Conservation (phyloP, 2,113 vertebrate species). For the Gavia stellata region DNA sequence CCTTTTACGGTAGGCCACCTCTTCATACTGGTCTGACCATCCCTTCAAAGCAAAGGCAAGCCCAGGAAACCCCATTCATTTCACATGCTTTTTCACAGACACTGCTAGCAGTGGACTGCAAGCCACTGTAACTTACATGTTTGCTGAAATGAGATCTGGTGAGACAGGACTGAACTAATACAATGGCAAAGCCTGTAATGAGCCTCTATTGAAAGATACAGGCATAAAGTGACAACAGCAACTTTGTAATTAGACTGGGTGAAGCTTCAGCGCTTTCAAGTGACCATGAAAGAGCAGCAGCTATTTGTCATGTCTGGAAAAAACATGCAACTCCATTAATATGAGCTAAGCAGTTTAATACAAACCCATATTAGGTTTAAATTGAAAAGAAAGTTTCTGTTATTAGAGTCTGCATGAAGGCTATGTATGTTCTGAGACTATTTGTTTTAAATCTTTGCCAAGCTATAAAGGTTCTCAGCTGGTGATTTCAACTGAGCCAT, state of each 20-base stretch:
- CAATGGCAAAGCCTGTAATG: neutral
- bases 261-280: neutral
- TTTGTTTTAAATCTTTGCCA: neutral
- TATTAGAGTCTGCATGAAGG: neutral
- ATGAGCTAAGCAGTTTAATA: neutral
- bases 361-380: neutral
- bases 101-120: neutral
- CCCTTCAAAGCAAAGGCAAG: neutral
- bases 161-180: neutral
- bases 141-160: neutral
- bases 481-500: neutral
- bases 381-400: neutral
- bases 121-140: neutral
- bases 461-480: neutral
- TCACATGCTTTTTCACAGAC: neutral
- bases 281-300: neutral
- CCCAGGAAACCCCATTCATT: neutral
- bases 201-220: neutral
- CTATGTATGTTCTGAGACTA: neutral
- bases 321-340: neutral
- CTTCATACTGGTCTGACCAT: neutral
- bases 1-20: neutral
- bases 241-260: neutral
- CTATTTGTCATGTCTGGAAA: neutral
- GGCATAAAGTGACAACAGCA: neutral